Conservation (phyloP, 2,888 invertebrate genomes). For the Acrobasis consociella region DNA sequence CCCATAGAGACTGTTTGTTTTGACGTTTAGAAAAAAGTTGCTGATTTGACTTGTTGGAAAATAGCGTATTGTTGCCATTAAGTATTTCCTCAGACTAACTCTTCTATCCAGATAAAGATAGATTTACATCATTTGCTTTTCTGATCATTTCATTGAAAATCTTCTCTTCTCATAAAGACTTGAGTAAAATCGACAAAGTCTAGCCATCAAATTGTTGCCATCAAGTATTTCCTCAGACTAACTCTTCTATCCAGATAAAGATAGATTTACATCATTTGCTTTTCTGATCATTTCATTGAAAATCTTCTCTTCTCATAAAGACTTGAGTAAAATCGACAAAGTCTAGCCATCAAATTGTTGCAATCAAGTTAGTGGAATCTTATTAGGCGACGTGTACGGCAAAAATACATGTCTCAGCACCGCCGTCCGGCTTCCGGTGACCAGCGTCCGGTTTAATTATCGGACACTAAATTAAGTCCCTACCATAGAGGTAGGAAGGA, state of each 20-base stretch:
- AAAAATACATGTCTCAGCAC: conserved; percentile 60
- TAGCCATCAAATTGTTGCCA: conserved; percentile 1
- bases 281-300: too few relatives aligned
- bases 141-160: too few relatives aligned
- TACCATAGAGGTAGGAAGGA: neutral
- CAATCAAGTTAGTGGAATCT: conserved; percentile 17
- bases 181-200: conserved; percentile 2
- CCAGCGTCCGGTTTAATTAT: conserved; percentile 38
- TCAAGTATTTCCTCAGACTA: too few relatives aligned
- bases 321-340: neutral
- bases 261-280: too few relatives aligned
- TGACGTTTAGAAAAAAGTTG: too few relatives aligned
- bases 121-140: too few relatives aligned
- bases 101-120: too few relatives aligned
- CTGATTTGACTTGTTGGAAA: too few relatives aligned
- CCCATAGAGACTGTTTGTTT: too few relatives aligned
- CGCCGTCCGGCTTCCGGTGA: conserved; percentile 39
- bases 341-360: conserved; percentile 5
- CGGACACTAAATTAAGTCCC: conserved; percentile 42
- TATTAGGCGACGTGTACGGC: conserved; percentile 18
- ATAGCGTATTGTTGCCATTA: conserved; percentile 9
- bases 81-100: too few relatives aligned
- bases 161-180: neutral
- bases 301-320: neutral
- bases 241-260: too few relatives aligned